These are phyloP conservation scores for Synodontis membranacea DNA, from an alignment of 2,113 vertebrate species.

Conservation along the genomic window DNA sequence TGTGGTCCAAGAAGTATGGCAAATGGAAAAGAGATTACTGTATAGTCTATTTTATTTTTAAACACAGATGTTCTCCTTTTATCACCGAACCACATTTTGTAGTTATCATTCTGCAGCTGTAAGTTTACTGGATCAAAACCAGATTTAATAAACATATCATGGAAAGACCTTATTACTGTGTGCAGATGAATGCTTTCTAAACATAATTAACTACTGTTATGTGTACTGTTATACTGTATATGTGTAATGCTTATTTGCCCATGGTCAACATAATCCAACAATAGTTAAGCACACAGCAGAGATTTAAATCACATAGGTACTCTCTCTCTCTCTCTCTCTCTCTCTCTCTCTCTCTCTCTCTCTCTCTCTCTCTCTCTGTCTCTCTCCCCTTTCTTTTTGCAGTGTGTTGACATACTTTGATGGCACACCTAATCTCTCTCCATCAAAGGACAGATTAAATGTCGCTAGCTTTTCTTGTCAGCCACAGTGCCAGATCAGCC, in stretches of 20 bases:
- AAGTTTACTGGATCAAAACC: neutral
- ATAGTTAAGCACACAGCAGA: neutral
- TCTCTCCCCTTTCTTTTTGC: neutral
- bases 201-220: neutral
- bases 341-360: constrained; percentile 11
- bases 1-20: neutral
- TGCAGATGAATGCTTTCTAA: neutral
- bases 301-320: neutral
- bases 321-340: neutral
- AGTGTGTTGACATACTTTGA: constrained; percentile 44
- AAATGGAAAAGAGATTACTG: neutral
- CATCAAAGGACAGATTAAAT: constrained; percentile 41
- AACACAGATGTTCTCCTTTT: neutral
- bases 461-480: constrained; percentile 40
- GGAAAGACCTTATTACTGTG: neutral
- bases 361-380: neutral
- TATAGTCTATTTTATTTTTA: too few relatives aligned
- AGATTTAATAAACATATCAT: neutral
- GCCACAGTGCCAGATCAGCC: constrained; percentile 21
- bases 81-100: neutral
- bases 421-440: constrained; percentile 28
- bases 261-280: neutral
- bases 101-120: neutral
- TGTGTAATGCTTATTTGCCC: constrained; percentile 20
- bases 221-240: too few relatives aligned